phyloP scores from a whole-genome alignment of 2,888 invertebrate genomes.

The Andrena bicolor region DNA sequence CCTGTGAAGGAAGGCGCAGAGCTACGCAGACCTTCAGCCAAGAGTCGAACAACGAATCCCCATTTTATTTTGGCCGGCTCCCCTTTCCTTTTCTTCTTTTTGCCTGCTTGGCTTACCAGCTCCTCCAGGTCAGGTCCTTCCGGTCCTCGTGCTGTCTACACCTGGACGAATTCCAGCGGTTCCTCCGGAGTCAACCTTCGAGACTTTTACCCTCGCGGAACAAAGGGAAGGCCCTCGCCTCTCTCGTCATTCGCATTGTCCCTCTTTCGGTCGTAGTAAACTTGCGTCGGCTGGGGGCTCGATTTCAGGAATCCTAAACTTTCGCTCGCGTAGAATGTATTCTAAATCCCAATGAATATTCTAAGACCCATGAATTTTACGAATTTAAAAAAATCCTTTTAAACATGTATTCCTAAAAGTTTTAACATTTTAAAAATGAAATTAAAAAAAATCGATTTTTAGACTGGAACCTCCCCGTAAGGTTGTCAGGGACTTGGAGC shows the following conservation, averaged over 20 bases:
- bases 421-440: no score
- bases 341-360: no score
- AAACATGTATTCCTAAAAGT: no score
- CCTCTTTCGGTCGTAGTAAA: constrained; percentile 22
- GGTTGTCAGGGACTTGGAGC: no score
- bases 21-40: constrained; percentile 14
- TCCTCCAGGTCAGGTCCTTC: constrained; percentile 68
- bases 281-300: neutral
- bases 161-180: constrained; percentile 60
- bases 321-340: neutral
- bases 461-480: no score
- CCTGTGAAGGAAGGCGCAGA: neutral
- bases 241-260: constrained; percentile 40
- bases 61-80: constrained; percentile 31
- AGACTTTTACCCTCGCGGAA: constrained; percentile 73
- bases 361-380: no score
- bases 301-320: neutral
- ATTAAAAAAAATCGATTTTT: no score
- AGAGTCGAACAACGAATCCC: constrained; percentile 45
- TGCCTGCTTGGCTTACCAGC: constrained; percentile 55
- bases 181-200: constrained; percentile 43
- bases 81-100: constrained; percentile 28
- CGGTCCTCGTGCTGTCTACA: constrained; percentile 64
- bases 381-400: no score
- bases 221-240: constrained; percentile 37